Percentiles rank a stretch among this genome's conserved stretches.
Conservation (phyloP, 2,797 vertebrate species). For the Xiphophorus birchmanni region DNA sequence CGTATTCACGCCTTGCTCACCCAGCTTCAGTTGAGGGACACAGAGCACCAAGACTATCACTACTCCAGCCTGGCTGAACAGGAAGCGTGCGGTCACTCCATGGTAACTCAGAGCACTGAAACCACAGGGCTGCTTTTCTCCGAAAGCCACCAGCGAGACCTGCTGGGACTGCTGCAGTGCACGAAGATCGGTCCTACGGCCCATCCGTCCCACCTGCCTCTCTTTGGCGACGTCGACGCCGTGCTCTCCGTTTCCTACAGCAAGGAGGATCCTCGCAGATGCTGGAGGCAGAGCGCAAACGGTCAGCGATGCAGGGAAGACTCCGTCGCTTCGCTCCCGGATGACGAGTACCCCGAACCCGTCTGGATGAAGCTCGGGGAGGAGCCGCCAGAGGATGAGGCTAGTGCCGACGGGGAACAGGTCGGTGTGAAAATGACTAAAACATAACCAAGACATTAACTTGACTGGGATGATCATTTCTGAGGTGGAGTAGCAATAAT, state of each 20-base stretch:
- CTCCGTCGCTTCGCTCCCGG: constrained; percentile 53
- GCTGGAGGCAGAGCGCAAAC: constrained; percentile 65
- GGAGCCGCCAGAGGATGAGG: constrained; percentile 56
- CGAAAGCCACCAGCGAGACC: constrained; percentile 83
- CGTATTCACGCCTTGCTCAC: constrained; percentile 83
- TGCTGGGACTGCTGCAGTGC: constrained; percentile 82
- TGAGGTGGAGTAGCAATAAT: no score
- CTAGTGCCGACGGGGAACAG: constrained; percentile 53
- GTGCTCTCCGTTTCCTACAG: constrained; percentile 75
- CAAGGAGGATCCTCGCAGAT: constrained; percentile 60
- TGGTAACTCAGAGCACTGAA: constrained; percentile 37
- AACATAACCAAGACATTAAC: not conserved
- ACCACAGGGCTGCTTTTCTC: constrained; percentile 85
- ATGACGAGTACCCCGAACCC: constrained; percentile 73
- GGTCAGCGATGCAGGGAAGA: constrained; percentile 51
- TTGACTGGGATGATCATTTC: no score
- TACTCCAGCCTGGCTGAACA: constrained; percentile 20
- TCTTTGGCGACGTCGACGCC: constrained; percentile 60
- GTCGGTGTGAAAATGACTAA: constrained; percentile 39
- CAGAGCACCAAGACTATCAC: constrained; percentile 42
- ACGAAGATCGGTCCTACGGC: constrained; percentile 65
- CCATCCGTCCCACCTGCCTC: constrained; percentile 26
- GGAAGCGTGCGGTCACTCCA: constrained; percentile 11
- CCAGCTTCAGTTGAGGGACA: constrained; percentile 81
- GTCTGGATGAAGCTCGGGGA: constrained; percentile 72